Conservation (phyloP, 2,113 vertebrate species). For the Lipophrys pholis region DNA sequence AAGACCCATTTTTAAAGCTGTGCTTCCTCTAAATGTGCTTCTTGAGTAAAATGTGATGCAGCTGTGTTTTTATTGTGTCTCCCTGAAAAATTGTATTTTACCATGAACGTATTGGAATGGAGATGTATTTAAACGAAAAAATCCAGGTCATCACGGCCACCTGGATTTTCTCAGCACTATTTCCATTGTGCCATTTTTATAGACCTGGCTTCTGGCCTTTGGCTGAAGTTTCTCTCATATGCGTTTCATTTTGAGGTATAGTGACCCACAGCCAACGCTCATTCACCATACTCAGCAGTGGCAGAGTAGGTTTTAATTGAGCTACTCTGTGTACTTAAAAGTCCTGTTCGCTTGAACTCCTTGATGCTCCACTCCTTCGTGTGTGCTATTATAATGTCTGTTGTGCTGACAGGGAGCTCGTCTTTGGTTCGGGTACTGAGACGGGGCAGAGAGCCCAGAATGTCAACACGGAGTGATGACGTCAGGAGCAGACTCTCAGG, state of each 20-base stretch:
- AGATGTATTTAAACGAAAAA: too few species aligned
- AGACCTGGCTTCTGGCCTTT: not conserved
- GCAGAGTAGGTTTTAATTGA: not conserved
- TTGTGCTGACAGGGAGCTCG: constrained; percentile 20
- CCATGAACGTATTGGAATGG: too few species aligned
- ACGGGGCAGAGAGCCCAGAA: constrained; percentile 41
- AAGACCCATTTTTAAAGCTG: too few species aligned
- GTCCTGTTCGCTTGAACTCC: not conserved
- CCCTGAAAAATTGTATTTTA: too few species aligned
- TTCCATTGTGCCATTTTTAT: not conserved
- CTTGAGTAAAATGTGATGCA: too few species aligned
- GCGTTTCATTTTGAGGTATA: not conserved
- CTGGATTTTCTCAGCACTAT: not conserved
- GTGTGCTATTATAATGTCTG: constrained; percentile 23
- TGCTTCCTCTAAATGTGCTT: too few species aligned
- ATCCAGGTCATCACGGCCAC: not conserved
- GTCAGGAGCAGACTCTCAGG: constrained; percentile 62
- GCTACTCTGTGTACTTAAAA: not conserved
- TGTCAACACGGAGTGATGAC: constrained; percentile 60
- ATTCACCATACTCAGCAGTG: not conserved
- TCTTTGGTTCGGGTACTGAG: constrained; percentile 20
- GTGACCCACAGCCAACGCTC: not conserved
- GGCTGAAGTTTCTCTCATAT: not conserved
- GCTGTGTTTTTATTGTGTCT: too few species aligned
- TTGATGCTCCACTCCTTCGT: not conserved